These are phyloP conservation scores for Troides helena DNA, from an alignment of 2,888 invertebrate species.

Conservation along the genomic window DNA sequence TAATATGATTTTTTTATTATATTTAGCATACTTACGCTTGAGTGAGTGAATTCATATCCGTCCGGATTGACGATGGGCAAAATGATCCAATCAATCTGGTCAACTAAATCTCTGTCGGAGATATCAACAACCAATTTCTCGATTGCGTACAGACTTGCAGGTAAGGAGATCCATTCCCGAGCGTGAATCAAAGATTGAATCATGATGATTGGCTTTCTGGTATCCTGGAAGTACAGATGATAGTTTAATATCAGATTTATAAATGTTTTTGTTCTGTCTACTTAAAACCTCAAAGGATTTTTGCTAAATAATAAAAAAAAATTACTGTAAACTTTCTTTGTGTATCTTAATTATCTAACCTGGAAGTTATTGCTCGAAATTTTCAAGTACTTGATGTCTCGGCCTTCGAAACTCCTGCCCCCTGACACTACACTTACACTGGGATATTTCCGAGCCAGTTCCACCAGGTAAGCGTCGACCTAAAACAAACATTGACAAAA, in stretches of 20 bases:
- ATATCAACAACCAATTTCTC: constrained; percentile 81
- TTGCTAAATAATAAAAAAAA: too few relatives aligned
- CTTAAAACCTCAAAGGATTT: too few relatives aligned
- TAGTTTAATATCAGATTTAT: too few relatives aligned
- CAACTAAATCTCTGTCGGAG: constrained; percentile 71
- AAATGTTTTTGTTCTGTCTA: too few relatives aligned
- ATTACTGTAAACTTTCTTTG: too few relatives aligned
- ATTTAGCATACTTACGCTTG: constrained; percentile 49
- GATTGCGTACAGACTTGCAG: constrained; percentile 83
- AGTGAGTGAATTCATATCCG: constrained; percentile 83
- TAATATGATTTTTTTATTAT: too few relatives aligned
- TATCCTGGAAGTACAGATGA: constrained; percentile 41
- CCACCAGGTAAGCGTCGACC: constrained; percentile 69
- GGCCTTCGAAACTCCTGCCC: constrained; percentile 79
- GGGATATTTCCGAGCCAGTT: constrained; percentile 63
- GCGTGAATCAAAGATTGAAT: constrained; percentile 82
- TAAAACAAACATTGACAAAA: constrained; percentile 35
- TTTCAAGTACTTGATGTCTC: constrained; percentile 78
- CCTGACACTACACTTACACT: constrained; percentile 71
- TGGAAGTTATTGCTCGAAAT: constrained; percentile 77
- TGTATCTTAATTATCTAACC: background rate
- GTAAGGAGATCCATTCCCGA: constrained; percentile 85
- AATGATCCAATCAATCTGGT: constrained; percentile 83
- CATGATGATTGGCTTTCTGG: constrained; percentile 76
- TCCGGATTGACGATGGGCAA: constrained; percentile 86